Evolutionary conservation across 1,140 invertebrate genomes (phyloP).

Genomic region (fruit fly (Drosophila melanogaster)): DNA sequence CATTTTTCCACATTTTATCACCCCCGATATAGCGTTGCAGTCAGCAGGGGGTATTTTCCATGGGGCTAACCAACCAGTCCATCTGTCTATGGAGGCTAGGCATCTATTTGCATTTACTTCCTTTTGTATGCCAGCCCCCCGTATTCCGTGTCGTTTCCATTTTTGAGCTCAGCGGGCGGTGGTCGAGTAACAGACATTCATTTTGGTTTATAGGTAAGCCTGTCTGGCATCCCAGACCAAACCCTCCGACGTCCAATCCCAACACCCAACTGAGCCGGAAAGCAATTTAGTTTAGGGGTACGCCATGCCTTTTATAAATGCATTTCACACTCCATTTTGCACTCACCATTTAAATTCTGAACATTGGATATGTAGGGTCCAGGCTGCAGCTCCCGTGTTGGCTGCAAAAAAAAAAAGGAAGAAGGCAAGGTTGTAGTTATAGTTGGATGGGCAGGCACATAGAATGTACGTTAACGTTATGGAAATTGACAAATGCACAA

Average conservation of each 20-base stretch:
- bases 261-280: slow-evolving; percentile 40
- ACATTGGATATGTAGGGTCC: slow-evolving; percentile 42
- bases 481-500: background rate
- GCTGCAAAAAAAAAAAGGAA: slow-evolving; percentile 10
- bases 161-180: slow-evolving; percentile 19
- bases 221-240: background rate
- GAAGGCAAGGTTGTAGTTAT: background rate
- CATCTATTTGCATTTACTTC: slow-evolving; percentile 70
- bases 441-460: background rate
- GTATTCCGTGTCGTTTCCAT: background rate
- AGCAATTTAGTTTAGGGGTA: slow-evolving; percentile 69
- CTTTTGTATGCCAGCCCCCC: background rate
- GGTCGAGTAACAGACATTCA: slow-evolving; percentile 62
- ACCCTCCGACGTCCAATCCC: background rate
- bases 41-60: slow-evolving; percentile 34
- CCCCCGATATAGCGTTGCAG: slow-evolving; percentile 28
- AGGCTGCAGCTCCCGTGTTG: slow-evolving; percentile 35
- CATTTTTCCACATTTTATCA: slow-evolving; percentile 10
- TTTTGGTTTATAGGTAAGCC: slow-evolving; percentile 70
- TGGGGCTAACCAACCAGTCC: slow-evolving; percentile 12
- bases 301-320: slow-evolving; percentile 46
- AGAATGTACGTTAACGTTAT: background rate
- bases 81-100: slow-evolving; percentile 33
- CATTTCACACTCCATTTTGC: slow-evolving; percentile 67
- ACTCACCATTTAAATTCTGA: slow-evolving; percentile 77